These are phyloP conservation scores for Bufo bufo DNA, from an alignment of 2,113 vertebrate species.

Conservation along the genomic window DNA sequence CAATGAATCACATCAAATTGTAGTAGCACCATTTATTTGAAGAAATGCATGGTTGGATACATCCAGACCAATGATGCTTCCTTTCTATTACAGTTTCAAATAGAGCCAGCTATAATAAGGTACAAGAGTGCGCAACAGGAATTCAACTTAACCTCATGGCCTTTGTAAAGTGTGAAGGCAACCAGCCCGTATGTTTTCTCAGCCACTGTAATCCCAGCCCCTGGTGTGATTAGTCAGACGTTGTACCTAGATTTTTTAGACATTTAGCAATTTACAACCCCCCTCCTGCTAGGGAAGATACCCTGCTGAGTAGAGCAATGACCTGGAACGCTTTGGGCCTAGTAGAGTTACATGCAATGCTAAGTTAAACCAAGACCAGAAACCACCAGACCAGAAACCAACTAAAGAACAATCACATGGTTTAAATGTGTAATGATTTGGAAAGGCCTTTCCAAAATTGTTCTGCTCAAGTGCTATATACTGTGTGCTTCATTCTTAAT, in stretches of 20 bases:
- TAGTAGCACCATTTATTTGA: constrained; percentile 18
- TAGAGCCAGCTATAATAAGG: neutral
- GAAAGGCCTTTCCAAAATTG: constrained; percentile 18
- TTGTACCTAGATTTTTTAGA: neutral
- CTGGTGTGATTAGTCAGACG: neutral
- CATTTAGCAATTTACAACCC: neutral
- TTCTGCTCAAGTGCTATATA: neutral
- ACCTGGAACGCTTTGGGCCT: constrained; percentile 20
- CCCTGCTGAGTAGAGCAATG: constrained; percentile 30
- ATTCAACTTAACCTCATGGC: neutral
- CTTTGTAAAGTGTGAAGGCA: neutral
- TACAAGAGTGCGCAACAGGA: neutral
- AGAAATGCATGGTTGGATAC: neutral
- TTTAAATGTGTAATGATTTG: constrained; percentile 45
- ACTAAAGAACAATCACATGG: constrained; percentile 34
- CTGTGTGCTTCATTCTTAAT: constrained; percentile 20
- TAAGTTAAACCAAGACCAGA: constrained; percentile 33
- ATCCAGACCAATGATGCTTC: neutral
- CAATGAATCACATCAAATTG: neutral
- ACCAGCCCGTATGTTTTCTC: neutral
- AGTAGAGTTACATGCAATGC: neutral
- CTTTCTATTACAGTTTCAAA: neutral
- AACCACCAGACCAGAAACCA: constrained; percentile 24
- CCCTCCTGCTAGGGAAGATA: neutral
- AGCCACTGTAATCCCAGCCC: neutral